phyloP scores from a whole-genome alignment of 2,113 vertebrate genomes.

The Oreocharis arfaki region DNA sequence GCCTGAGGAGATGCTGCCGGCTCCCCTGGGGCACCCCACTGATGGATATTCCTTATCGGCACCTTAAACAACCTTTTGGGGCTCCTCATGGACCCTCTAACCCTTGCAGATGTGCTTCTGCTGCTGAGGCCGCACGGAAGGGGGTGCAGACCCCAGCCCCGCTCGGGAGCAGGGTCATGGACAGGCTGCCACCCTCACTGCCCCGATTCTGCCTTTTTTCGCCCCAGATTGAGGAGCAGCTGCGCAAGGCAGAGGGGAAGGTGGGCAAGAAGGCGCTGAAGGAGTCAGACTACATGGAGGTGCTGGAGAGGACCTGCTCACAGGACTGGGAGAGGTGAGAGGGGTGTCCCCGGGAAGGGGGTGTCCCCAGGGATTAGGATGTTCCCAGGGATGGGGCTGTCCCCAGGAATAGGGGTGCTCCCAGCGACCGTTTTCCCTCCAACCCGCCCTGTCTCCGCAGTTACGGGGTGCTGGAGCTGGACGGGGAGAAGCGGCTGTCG shows the following conservation, averaged over 20 bases:
- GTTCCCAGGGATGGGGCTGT: not conserved
- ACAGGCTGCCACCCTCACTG: not conserved
- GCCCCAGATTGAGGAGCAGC: slow-evolving; percentile 25
- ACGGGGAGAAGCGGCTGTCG: not conserved
- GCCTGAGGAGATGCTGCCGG: not conserved
- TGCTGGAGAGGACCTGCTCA: slow-evolving; percentile 20
- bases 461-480: slow-evolving; percentile 33
- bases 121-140: accelerated
- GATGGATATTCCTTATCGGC: accelerated
- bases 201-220: not conserved
- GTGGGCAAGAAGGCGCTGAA: not conserved
- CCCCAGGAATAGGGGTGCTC: no score
- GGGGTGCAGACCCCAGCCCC: accelerated
- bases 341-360: accelerated
- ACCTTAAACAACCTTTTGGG: not conserved
- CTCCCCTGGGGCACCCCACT: not conserved
- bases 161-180: accelerated
- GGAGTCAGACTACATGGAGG: slow-evolving; percentile 1
- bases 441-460: not conserved
- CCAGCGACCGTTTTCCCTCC: not conserved
- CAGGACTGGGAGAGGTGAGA: slow-evolving; percentile 42
- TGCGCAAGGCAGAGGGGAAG: slow-evolving; percentile 8
- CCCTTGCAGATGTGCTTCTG: accelerated
- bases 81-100: not conserved
- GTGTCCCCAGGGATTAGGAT: accelerated